Percentiles rank a stretch among this genome's conserved stretches.
Conservation (phyloP, 53 echinoderm and acorn worm genomes). For the Mesocentrotus franciscanus region DNA sequence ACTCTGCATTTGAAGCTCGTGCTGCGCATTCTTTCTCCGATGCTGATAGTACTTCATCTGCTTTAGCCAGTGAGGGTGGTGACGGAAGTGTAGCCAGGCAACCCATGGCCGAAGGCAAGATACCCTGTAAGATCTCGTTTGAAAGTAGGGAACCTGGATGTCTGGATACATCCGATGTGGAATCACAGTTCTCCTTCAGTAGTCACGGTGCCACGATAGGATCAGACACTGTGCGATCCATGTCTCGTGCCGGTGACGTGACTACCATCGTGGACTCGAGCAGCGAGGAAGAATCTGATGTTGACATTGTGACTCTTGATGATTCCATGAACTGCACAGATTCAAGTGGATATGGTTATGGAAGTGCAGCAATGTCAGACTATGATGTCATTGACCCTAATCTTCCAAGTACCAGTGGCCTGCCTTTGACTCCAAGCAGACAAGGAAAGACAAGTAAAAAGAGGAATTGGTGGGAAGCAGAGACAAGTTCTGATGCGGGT, state of each 20-base stretch:
- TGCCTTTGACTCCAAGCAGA: slow-evolving; percentile 47
- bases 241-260: slow-evolving; percentile 64
- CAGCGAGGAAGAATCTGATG: slow-evolving; percentile 66
- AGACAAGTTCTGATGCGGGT: slow-evolving; percentile 57
- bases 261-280: slow-evolving; percentile 61
- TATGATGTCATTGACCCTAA: slow-evolving; percentile 61
- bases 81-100: slow-evolving; percentile 55
- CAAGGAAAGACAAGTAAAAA: slow-evolving; percentile 56
- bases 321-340: slow-evolving; percentile 62
- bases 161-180: slow-evolving; percentile 64
- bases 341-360: slow-evolving; percentile 49
- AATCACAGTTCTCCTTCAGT: slow-evolving; percentile 65
- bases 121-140: slow-evolving; percentile 48
- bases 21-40: slow-evolving; percentile 63
- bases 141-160: slow-evolving; percentile 45
- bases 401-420: slow-evolving; percentile 58
- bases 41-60: slow-evolving; percentile 65
- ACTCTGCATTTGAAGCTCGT: slow-evolving; percentile 65
- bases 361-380: slow-evolving; percentile 40
- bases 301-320: slow-evolving; percentile 65
- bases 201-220: slow-evolving; percentile 68
- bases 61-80: slow-evolving; percentile 60
- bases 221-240: slow-evolving; percentile 60
- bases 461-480: slow-evolving; percentile 67
- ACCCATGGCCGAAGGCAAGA: slow-evolving; percentile 55